Base-by-base conservation (phyloP, 1,140 invertebrate genomes). In the Heliconius eleuchia region DNA sequence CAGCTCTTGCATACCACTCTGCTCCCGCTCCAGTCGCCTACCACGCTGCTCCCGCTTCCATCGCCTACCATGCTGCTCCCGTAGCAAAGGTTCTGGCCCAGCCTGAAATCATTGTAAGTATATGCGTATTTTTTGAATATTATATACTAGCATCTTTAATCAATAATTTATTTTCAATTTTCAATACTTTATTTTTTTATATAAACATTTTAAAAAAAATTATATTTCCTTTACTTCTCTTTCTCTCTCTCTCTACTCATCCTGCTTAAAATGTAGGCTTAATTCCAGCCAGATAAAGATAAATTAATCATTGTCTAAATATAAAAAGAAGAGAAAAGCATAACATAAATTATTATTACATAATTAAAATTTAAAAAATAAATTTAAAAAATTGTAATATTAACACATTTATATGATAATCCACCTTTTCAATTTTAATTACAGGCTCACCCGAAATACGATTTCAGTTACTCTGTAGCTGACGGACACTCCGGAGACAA, bases 381-480 rank as follows among this genome's bases (percentile, higher is more conserved):
- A 42, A 4, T 13, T 13, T 0, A 23, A 46, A 16, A 46, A 16
- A 46, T 3, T 4, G 42, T 46, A 46, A 46, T 46, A 13, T 46
- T 13, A 46, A 46, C 42, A 46, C 16, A 46, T 46, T 46, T 13
- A 57, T 30, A n/a, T 60, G n/a, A 9, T 60, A 60, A 60, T 60
- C 57, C n/a, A 27, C 2, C 19, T 23, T 60, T 60, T 3, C 42
- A 4, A 60, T 60, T 60, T 30, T 66, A 27, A 16, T 66, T 66
- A 16, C 85, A 94, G 83, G 89, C 89, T 11, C 87, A 93, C 76
- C 86, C 85, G 46, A 81, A 85, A 84, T 95, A 95, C 91, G 91
- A 95, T 80, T 95, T 91, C 92, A 88, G 89, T 75, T 95, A 95
- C 90, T 94, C 93, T 57, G 94, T 95, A 8, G 91, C 95, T 79